Conservation (phyloP, 2,888 invertebrate genomes). For the Trissolcus brochymenae region DNA sequence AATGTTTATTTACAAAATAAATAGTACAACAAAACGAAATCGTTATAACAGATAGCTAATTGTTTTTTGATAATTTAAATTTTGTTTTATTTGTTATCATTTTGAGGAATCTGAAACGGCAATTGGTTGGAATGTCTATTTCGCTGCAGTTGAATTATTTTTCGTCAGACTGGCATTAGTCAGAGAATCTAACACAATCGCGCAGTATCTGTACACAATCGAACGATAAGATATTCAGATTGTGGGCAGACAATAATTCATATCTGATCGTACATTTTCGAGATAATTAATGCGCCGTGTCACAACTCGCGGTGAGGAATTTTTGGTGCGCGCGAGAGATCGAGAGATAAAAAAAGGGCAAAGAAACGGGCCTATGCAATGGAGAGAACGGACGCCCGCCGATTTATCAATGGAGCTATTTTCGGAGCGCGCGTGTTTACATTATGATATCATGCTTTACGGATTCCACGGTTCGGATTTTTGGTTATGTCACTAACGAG, state of each 20-base stretch:
- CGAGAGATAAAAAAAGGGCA: conserved; percentile 8
- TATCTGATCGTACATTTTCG: conserved; percentile 47
- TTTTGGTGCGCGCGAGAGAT: conserved; percentile 23
- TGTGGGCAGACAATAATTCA: conserved; percentile 40
- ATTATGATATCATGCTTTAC: conserved; percentile 22
- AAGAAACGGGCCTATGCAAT: conserved; percentile 4
- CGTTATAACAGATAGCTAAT: too few relatives aligned
- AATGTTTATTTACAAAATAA: too few relatives aligned
- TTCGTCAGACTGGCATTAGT: conserved; percentile 14
- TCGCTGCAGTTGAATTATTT: conserved; percentile 5
- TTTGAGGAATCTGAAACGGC: too few relatives aligned
- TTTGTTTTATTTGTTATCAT: not conserved
- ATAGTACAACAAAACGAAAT: too few relatives aligned
- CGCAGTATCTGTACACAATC: conserved; percentile 34
- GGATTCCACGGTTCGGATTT: too few relatives aligned
- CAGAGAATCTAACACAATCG: conserved; percentile 17
- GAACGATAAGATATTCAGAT: conserved; percentile 47
- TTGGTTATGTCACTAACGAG: conserved; percentile 14
- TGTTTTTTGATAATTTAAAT: too few relatives aligned
- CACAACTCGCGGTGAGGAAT: conserved; percentile 31
- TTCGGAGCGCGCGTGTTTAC: conserved; percentile 25
- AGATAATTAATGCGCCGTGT: conserved; percentile 47
- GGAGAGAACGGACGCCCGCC: conserved; percentile 2
- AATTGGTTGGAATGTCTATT: not conserved
- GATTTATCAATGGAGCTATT: conserved; percentile 35